A percentile compares a stretch with the other conserved stretches of the same genome.
Evolutionary conservation across 2,797 vertebrate genomes (phyloP).

Genomic region (Rhabdomys pumilio): DNA sequence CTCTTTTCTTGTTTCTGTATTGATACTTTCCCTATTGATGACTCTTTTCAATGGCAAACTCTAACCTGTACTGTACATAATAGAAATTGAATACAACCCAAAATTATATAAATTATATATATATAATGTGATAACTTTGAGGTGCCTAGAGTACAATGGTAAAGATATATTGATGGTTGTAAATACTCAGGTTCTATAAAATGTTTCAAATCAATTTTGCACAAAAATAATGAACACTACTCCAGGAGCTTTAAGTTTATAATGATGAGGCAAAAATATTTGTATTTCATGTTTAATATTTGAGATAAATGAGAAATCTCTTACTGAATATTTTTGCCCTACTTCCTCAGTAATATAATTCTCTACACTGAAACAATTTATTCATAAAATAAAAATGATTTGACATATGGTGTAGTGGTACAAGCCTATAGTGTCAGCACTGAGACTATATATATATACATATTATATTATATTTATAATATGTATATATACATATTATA

Average conservation of each 20-base stretch:
- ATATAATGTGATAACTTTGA: neutral
- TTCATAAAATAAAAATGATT: neutral
- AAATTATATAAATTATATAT: neutral
- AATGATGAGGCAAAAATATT: neutral
- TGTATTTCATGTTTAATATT: slow-evolving; percentile 2
- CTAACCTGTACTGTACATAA: neutral
- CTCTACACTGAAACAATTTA: neutral
- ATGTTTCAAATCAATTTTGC: neutral
- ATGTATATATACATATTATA: neutral
- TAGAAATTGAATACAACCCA: neutral
- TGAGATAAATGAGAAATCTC: neutral
- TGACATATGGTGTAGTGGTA: neutral
- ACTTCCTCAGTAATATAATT: neutral
- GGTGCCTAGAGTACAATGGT: neutral
- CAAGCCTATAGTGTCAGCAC: neutral
- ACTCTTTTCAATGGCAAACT: neutral
- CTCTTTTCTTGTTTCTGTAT: slow-evolving; percentile 16
- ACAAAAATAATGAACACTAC: neutral
- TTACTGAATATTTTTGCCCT: neutral
- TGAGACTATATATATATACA: neutral
- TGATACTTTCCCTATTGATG: neutral
- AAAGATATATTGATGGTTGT: neutral
- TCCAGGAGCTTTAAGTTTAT: neutral
- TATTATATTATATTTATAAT: neutral
- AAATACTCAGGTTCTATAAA: neutral